Base-by-base conservation (phyloP, 2,113 vertebrate genomes). In the Takifugu flavidus region DNA sequence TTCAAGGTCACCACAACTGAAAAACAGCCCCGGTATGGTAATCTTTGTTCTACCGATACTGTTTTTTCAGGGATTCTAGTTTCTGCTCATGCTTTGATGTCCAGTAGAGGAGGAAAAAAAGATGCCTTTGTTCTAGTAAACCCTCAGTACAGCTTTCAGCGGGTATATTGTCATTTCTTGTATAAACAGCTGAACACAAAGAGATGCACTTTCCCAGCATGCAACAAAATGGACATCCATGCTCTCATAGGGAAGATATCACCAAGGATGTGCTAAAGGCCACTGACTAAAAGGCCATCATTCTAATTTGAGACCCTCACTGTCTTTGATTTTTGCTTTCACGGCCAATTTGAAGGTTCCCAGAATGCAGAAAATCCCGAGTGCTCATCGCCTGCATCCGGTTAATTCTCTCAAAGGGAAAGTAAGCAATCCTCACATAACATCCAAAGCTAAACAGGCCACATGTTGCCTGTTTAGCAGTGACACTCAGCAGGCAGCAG, bases 401-500 rank as follows among this genome's bases (percentile, higher is more conserved):
- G 20, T 20, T 20, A 20, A 20, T 43, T 56, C 49, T 61, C 59
- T 44, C 25, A 3, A 44, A 25, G 28, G 60, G 54, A 11, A 61
- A 70, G n/a, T 43, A 34, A 50, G 44, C 49, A 25, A 45, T 47
- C 29, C 13, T 67, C 26, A 29, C 44, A 29, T 72, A 26, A 31
- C 44, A 45, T 25, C 49, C 25, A 39, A 49, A 55, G 20, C 57
- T 20, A 20, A 49, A 25, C 42, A 31, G 20, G 39, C 25, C 2
- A 55, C 54, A 46, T 31, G 27, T 39, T 31, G n/a, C n/a, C 45
- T 62, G 51, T 74, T 49, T 53, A 49, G 25, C 26, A 56, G 42
- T 49, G 4, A 6, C 14, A 59, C 67, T 62, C 70, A 73, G 63
- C 67, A 57, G 59, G 72, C 34, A 51, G 64, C 62, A 47, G 65